Base-by-base conservation (phyloP, 2,888 invertebrate genomes). In the Apocheima hispidaria region DNA sequence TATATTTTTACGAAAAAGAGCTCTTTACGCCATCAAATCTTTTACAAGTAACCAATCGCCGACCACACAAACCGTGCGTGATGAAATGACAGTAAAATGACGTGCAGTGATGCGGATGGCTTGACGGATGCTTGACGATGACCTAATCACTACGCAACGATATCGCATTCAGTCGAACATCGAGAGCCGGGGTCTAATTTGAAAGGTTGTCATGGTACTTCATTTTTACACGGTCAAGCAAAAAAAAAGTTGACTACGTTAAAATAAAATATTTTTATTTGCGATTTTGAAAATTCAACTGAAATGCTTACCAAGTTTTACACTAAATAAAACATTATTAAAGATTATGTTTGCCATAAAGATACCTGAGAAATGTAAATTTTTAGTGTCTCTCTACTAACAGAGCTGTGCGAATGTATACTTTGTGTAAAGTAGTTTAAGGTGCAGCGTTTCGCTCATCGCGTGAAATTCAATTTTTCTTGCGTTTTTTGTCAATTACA, bases 91-190 rank as follows among this genome's bases (percentile, higher is more conserved):
- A 69, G 75, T 68, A 54, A n/a, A 79, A 86, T 90, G 89, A 87
- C 74, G 84, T 88, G 89, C 79, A 84, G 90, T 91, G 92, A 92
- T 91, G 92, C 90, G 91, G 91, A 90, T 80, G 79, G 82, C 83
- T 81, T 81, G 81, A 82, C 78, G 81, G 82, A 49, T 55, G 60
- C 44, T 60, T 69, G 73, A 74, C 74, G 79, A 78, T 75, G 75
- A 74, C 66, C 76, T 81, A 80, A 73, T 72, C 80, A 87, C 83
- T 89, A 89, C 78, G 80, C 79, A 85, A 87, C 86, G 79, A 70
- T 72, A 48, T 71, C 76, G 77, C 78, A 80, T 77, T 87, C 88
- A 88, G 86, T 87, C 86, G 74, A 82, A 73, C 65, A 74, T 53
- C 56, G 51, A 54, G 23, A 48, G 46, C 48, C 30, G 60, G 56